Conservation (phyloP, 2,888 invertebrate genomes). For the Sarcophaga caerulescens region DNA sequence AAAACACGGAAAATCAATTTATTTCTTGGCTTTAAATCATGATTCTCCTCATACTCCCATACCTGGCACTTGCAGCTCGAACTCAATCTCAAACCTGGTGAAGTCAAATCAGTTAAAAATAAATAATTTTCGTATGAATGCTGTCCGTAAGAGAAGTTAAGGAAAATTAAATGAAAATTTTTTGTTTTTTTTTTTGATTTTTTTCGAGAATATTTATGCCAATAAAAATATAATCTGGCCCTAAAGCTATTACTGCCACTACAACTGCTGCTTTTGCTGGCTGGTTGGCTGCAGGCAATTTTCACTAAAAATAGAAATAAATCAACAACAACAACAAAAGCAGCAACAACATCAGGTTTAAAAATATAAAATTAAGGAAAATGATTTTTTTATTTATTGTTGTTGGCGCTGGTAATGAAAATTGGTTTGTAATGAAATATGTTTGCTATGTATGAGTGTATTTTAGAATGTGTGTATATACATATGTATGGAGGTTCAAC, state of each 20-base stretch:
- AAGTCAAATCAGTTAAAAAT: constrained; percentile 17
- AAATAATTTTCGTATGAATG: constrained; percentile 24
- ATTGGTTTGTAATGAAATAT: constrained; percentile 43
- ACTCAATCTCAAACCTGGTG: too few relatives aligned
- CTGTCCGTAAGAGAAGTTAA: background rate
- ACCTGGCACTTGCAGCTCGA: too few relatives aligned
- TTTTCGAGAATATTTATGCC: background rate
- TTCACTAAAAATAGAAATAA: constrained; percentile 25
- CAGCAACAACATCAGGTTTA: background rate
- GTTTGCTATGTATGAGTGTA: background rate
- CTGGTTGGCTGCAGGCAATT: constrained; percentile 25
- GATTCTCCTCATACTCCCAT: too few relatives aligned
- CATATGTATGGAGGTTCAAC: constrained; percentile 14
- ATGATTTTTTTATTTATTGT: background rate
- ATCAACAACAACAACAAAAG: constrained; percentile 28
- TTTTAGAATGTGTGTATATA: background rate
- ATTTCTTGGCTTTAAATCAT: constrained; percentile 3
- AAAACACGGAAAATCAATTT: constrained; percentile 27
- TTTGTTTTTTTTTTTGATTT: constrained; percentile 3
- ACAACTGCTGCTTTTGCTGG: background rate
- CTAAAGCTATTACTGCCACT: constrained; percentile 38
- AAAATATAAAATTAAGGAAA: constrained; percentile 5
- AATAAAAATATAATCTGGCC: constrained; percentile 45
- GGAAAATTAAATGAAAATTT: constrained; percentile 21
- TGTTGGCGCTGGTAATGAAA: constrained; percentile 35